Evolutionary conservation across 2,888 invertebrate species (phyloP), one percentile per base, ranked within the genome.

Genomic region (Torymus tubicola): DNA sequence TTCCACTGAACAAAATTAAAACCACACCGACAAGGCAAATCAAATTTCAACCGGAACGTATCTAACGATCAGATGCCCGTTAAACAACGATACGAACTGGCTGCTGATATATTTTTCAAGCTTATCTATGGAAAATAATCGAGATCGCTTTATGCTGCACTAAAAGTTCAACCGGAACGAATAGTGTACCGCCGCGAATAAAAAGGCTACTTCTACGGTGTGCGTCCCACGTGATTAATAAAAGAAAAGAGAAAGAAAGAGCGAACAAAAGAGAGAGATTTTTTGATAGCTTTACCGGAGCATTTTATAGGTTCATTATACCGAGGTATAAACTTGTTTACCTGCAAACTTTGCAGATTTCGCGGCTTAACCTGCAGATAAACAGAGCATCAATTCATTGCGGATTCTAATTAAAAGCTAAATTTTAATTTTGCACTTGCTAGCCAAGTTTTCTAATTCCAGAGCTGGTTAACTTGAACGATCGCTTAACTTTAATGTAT

Each of bases 261-360:
- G 31, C 3, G 31, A 31, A 8, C 0, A 8, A 3, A 8, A 3
- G 31, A 16, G 31, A 24, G 53, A 24, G 4, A 3, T 14, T 21
- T 63, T 18, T 65, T 53, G 12, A 57, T 57, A 57, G 12, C 12
- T 63, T 63, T 13, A 5, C 31, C 42, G 16, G 58, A 16, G 58
- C 8, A 58, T 21, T 63, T 31, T 31, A 63, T 63, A 21, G 31
- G 2, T 69, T 69, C 57, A 31, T 69, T 69, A 31, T 31, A 69
- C n/a, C 11, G 57, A 55, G 21, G 69, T 24, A 68, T 57, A 69
- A 69, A 69, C 31, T 55, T 16, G 69, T 57, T 57, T 58, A 58
- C 52, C 31, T 42, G 12, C 31, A 10, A 69, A 69, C 57, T 57
- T 69, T 13, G 18, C 55, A 55, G 21, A 21, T 24, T 14, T 13